Percentiles rank a stretch among this genome's conserved stretches.
phyloP scores from a whole-genome alignment of 2,888 invertebrate species.

The Copidosoma aretas region DNA sequence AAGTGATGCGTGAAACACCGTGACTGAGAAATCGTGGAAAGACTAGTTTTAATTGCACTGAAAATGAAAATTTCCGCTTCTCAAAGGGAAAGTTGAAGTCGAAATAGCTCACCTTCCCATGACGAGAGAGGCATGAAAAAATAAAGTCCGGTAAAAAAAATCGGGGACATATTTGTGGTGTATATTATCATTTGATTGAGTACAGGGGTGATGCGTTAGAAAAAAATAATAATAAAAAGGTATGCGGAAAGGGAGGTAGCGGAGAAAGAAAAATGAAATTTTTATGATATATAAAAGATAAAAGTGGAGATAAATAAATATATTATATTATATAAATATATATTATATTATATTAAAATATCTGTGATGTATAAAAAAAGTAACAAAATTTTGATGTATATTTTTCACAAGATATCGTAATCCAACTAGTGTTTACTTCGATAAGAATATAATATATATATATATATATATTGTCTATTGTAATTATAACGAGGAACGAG shows the following conservation, averaged over 20 bases:
- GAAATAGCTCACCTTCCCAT: slow-evolving; percentile 16
- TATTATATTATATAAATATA: slow-evolving; percentile 37
- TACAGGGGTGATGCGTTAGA: no score
- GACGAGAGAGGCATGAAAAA: slow-evolving; percentile 31
- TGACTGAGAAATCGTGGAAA: slow-evolving; percentile 17
- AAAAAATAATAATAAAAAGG: background rate
- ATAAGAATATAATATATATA: slow-evolving; percentile 56
- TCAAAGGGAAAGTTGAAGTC: slow-evolving; percentile 24
- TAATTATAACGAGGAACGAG: slow-evolving; percentile 47
- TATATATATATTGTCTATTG: slow-evolving; percentile 49
- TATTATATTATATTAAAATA: slow-evolving; percentile 61
- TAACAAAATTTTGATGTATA: slow-evolving; percentile 64
- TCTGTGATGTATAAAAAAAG: slow-evolving; percentile 63
- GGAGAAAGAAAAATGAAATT: slow-evolving; percentile 29
- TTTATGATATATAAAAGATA: slow-evolving; percentile 35
- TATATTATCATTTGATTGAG: no score
- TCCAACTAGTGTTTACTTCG: slow-evolving; percentile 60
- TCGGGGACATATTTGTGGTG: no score
- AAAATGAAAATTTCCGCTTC: background rate
- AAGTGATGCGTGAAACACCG: slow-evolving; percentile 19
- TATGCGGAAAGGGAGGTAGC: slow-evolving; percentile 21
- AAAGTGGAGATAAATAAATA: slow-evolving; percentile 32
- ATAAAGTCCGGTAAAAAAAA: slow-evolving; percentile 19
- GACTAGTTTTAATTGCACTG: slow-evolving; percentile 3
- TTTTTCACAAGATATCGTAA: slow-evolving; percentile 63